Evolutionary conservation across 1,140 invertebrate species (phyloP).

Genomic region (Drosophila gunungcola): DNA sequence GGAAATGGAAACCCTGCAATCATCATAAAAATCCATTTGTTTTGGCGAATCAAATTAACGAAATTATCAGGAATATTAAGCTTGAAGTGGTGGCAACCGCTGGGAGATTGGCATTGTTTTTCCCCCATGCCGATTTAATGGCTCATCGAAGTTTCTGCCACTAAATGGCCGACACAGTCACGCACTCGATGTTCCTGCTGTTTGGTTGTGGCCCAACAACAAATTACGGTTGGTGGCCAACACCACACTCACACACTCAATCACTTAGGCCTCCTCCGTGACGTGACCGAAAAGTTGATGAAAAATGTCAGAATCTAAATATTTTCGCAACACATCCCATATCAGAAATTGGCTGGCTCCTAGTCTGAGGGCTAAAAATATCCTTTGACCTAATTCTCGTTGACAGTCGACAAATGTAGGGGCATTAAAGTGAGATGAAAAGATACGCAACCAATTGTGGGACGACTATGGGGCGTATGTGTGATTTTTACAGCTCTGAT

Average conservation of each 20-base stretch:
- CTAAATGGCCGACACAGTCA: conserved; percentile 44
- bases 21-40: conserved; percentile 42
- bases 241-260: conserved; percentile 21
- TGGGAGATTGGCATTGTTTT: neutral
- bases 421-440: conserved; percentile 53
- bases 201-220: conserved; percentile 35
- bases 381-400: conserved; percentile 75
- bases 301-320: conserved; percentile 61
- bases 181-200: conserved; percentile 32
- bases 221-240: conserved; percentile 16
- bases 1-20: conserved; percentile 24
- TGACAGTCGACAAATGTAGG: conserved; percentile 74
- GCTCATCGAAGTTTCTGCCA: conserved; percentile 20
- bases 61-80: conserved; percentile 43
- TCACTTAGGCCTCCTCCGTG: conserved; percentile 4
- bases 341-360: conserved; percentile 31
- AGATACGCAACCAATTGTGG: conserved; percentile 39
- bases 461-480: conserved; percentile 52
- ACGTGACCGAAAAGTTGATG: conserved; percentile 59
- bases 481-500: conserved; percentile 66
- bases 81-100: conserved; percentile 2
- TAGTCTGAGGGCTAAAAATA: conserved; percentile 65
- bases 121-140: conserved; percentile 22
- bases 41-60: conserved; percentile 36
- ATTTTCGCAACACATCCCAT: conserved; percentile 37